Percentiles rank a stretch among this genome's conserved stretches.
These are phyloP conservation scores for Dryobates pubescens DNA, from an alignment of 2,797 vertebrate species.

Conservation along the genomic window DNA sequence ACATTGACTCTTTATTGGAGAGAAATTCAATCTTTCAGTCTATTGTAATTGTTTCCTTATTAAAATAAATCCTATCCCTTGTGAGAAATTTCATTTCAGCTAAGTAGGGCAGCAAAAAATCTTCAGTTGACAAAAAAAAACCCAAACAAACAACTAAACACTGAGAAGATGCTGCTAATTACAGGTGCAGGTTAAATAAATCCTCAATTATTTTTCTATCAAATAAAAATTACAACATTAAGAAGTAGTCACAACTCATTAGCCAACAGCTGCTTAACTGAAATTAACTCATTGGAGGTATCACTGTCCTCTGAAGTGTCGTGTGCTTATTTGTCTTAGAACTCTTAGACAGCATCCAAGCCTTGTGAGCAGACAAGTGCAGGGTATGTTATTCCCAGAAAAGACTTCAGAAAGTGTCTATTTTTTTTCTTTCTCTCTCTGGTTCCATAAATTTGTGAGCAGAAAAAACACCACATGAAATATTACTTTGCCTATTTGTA, in stretches of 20 bases:
- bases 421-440: background rate
- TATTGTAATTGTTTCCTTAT: background rate
- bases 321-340: background rate
- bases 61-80: background rate
- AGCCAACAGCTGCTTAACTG: background rate
- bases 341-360: background rate
- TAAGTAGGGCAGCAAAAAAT: background rate
- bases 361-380: background rate
- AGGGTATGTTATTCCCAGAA: background rate
- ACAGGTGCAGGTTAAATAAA: background rate
- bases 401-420: background rate
- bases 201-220: background rate
- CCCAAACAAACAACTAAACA: no score
- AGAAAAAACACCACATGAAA: background rate
- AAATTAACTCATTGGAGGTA: background rate
- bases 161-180: background rate
- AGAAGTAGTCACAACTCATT: background rate
- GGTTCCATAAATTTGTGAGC: background rate
- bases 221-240: background rate
- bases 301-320: background rate
- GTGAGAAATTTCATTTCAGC: background rate
- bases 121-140: background rate
- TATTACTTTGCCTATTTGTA: background rate
- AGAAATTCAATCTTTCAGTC: background rate
- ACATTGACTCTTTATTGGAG: background rate